Percentiles rank a stretch among this genome's conserved stretches.
phyloP scores from a whole-genome alignment of 2,888 invertebrate genomes.

The Drosophila greeni region DNA sequence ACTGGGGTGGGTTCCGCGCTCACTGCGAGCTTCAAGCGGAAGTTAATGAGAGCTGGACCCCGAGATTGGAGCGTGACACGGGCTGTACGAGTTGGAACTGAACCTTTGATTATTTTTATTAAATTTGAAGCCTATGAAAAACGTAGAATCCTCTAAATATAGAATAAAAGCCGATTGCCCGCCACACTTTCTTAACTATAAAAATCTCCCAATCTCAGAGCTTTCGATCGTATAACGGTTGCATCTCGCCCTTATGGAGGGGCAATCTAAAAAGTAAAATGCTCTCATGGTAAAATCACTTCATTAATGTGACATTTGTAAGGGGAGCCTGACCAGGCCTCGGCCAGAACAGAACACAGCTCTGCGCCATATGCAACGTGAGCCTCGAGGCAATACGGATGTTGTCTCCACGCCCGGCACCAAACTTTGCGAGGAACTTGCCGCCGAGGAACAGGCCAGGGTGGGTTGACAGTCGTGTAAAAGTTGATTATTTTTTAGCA shows the following conservation, averaged over 20 bases:
- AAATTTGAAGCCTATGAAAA: neutral
- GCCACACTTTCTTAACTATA: too few relatives aligned
- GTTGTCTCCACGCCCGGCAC: constrained; percentile 57
- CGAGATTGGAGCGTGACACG: constrained; percentile 21
- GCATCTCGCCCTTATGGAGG: neutral
- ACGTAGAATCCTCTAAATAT: neutral
- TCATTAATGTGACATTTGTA: constrained; percentile 78
- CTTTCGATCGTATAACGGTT: constrained; percentile 15
- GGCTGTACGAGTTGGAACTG: neutral
- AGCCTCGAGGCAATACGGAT: constrained; percentile 51
- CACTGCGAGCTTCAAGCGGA: constrained; percentile 56
- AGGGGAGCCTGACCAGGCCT: constrained; percentile 43
- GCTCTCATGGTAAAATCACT: constrained; percentile 73
- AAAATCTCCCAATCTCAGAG: too few relatives aligned
- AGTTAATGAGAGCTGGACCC: constrained; percentile 60
- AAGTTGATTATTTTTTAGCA: constrained; percentile 74
- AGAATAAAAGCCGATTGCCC: neutral
- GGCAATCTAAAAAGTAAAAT: constrained; percentile 50
- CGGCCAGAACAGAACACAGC: constrained; percentile 38
- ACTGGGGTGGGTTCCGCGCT: constrained; percentile 6
- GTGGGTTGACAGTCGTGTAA: constrained; percentile 71
- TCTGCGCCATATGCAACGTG: constrained; percentile 45
- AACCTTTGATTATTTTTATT: neutral
- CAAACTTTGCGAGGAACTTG: constrained; percentile 68
- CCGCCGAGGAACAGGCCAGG: constrained; percentile 41